Evolutionary conservation across 2,888 invertebrate genomes (phyloP).

Genomic region (Limenitis camilla): DNA sequence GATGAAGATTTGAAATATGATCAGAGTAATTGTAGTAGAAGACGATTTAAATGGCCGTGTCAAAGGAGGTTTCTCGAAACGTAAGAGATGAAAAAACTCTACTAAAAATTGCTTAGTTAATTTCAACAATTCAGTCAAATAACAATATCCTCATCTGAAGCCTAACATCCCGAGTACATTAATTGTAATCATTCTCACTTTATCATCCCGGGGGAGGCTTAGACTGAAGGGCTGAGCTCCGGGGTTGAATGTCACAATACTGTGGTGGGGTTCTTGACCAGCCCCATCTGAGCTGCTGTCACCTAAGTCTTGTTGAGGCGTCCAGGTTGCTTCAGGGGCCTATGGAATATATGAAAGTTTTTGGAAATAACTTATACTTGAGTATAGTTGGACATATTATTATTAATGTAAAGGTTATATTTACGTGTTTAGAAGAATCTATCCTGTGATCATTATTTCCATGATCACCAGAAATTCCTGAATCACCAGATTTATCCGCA

Average conservation of each 20-base stretch:
- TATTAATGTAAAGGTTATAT: conserved; percentile 5
- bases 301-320: conserved; percentile 90
- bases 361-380: not conserved
- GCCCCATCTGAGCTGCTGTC: conserved; percentile 74
- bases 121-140: not conserved
- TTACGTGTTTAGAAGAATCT: conserved; percentile 65
- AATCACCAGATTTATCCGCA: conserved; percentile 86
- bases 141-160: conserved; percentile 16
- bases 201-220: conserved; percentile 80
- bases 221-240: conserved; percentile 81
- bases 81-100: too few species aligned
- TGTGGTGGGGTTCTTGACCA: conserved; percentile 31
- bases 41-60: too few species aligned
- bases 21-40: too few species aligned
- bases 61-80: too few species aligned
- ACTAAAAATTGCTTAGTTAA: too few species aligned
- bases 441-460: conserved; percentile 62
- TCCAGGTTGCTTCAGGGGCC: conserved; percentile 74
- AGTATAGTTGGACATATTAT: not conserved
- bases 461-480: conserved; percentile 86
- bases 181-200: conserved; percentile 41
- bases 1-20: not conserved
- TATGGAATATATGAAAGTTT: not conserved
- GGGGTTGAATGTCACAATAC: conserved; percentile 30
- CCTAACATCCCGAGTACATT: conserved; percentile 50